phyloP scores from a whole-genome alignment of 1,140 invertebrate species.

The Mycetomoellerius zeteki region DNA sequence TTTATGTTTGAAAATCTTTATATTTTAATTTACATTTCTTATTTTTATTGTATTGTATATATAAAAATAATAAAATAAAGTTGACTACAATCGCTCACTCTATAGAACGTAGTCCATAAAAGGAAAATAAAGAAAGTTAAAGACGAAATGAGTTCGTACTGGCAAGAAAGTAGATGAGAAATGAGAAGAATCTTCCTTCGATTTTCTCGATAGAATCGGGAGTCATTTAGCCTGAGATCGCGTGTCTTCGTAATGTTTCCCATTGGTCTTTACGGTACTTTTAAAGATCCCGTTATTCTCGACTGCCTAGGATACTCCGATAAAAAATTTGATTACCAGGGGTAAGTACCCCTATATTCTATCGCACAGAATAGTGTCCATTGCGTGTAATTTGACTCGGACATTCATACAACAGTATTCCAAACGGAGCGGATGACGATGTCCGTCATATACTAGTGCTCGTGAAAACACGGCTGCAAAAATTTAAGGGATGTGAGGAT shows the following conservation, averaged over 20 bases:
- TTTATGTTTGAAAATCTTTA: too few relatives aligned
- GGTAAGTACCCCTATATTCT: not conserved
- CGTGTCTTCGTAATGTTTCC: slow-evolving; percentile 12
- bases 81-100: not conserved
- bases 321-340: slow-evolving; percentile 20
- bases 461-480: slow-evolving; percentile 20
- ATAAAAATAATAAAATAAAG: not conserved
- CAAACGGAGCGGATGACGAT: not conserved
- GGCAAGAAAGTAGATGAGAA: not conserved
- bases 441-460: not conserved
- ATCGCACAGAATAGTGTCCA: not conserved
- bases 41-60: not conserved
- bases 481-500: slow-evolving; percentile 31
- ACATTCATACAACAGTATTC: not conserved
- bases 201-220: slow-evolving; percentile 14
- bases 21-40: too few relatives aligned
- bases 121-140: slow-evolving; percentile 1
- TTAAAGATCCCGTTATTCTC: not conserved
- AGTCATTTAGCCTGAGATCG: not conserved
- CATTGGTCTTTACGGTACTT: slow-evolving; percentile 14
- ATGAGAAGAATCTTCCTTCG: not conserved
- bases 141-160: not conserved
- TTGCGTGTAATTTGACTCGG: slow-evolving; percentile 7
- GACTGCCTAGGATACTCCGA: not conserved
- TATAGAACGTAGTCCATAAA: not conserved